These are phyloP conservation scores for roundworm (Caenorhabditis elegans) DNA, from an alignment of 1,140 invertebrate genomes.

Conservation along the genomic window DNA sequence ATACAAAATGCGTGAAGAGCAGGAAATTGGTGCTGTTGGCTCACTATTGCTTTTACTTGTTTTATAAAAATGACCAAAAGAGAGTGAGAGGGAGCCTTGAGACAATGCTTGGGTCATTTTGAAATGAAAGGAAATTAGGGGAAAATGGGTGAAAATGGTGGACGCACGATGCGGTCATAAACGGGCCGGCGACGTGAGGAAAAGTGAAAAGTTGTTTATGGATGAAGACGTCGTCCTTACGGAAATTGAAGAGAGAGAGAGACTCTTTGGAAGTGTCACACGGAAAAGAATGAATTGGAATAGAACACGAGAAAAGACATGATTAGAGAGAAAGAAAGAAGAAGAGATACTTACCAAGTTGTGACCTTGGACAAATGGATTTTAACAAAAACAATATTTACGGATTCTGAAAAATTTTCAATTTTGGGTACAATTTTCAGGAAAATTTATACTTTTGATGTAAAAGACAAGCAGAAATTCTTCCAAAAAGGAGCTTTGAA, in stretches of 20 bases:
- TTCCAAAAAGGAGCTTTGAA: no score
- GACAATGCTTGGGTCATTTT: slow-evolving; percentile 19
- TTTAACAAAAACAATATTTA: no score
- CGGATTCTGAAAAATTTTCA: no score
- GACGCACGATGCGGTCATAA: background rate
- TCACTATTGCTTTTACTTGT: background rate
- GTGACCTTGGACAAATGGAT: slow-evolving; percentile 18
- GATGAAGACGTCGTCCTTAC: slow-evolving; percentile 10
- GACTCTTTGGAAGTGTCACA: background rate
- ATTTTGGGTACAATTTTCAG: no score
- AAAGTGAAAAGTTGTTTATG: slow-evolving; percentile 23
- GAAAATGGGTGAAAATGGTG: background rate
- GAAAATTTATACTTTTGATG: no score
- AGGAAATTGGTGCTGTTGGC: background rate
- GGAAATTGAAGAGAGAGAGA: background rate
- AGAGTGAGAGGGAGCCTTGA: background rate
- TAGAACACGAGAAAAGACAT: background rate
- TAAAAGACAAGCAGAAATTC: no score
- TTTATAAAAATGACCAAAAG: background rate
- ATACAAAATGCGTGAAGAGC: slow-evolving; percentile 21
- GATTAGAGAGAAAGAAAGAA: background rate
- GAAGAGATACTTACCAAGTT: background rate
- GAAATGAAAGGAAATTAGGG: background rate
- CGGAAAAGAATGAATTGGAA: background rate
- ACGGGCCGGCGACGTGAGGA: background rate